Base-by-base conservation (phyloP, 2,797 vertebrate genomes). In the Limosa lapponica region DNA sequence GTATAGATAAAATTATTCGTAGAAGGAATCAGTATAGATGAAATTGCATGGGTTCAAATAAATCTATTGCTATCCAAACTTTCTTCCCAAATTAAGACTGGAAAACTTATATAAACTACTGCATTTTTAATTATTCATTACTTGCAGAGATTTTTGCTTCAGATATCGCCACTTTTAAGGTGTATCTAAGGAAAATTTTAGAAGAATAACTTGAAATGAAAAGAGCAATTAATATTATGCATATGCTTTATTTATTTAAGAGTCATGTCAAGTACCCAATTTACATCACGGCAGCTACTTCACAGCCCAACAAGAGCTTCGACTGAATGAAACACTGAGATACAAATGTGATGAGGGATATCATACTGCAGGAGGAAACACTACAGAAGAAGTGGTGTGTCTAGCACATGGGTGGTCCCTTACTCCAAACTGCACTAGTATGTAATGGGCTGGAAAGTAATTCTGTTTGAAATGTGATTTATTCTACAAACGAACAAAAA, bases 381-480 rank as follows among this genome's bases (percentile, higher is more conserved):
- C 59, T 27, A 28, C 34, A 0, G 98, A 90, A 34, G 79, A 73
- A 8, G 96, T 55, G 0, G 91, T 96, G 15, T 98, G 98, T 58
- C 95, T 32, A 4, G 1, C 82, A 0, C 67, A 77, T 0, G 98
- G 98, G 7, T 98, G 98, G 98, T 96, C 94, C 16, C 88, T 89
- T 16, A 22, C 83, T 8, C 98, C 98, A 8, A 74, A 64, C 23
- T 98, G 98, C 75, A 82, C 90, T 41, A 96, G 98, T 98, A 97
- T 3, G 98, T 97, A 69, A 61, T 25, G 23, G 6, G 16, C 39
- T 87, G 18, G 22, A 64, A 73, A 41, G 54, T n/a, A 11, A 14
- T 13, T 48, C n/a, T 2, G 6, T 73, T 72, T 30, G 25, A 16
- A 52, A 64, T n/a, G 4, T 10, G 14, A 4, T 16, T 59, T 22